phyloP scores from a whole-genome alignment of 2,888 invertebrate species.

The Tupiocoris notatus region DNA sequence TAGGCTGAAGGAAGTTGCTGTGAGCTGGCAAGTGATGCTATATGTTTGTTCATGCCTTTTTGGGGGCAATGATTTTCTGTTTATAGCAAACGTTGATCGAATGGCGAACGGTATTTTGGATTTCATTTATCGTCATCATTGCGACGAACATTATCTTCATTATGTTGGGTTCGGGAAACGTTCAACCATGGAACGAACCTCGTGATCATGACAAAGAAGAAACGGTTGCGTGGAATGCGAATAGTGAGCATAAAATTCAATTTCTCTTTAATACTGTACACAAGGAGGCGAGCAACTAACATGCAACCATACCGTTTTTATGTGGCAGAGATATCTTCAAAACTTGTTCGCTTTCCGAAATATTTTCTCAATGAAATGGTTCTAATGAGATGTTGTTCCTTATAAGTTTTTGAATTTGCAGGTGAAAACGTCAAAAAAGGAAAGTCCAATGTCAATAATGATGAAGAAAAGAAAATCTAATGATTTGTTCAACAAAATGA shows the following conservation, averaged over 20 bases:
- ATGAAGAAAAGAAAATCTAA: conserved; percentile 8
- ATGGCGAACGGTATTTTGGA: conserved; percentile 80
- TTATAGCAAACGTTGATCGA: conserved; percentile 57
- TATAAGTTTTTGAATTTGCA: conserved; percentile 11
- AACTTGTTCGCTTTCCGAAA: not conserved
- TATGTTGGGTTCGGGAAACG: conserved; percentile 70
- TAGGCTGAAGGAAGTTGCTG: no score
- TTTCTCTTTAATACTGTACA: not conserved
- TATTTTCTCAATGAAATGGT: not conserved
- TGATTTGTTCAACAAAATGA: not conserved
- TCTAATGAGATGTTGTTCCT: not conserved
- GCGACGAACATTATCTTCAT: conserved; percentile 69
- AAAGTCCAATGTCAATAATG: conserved; percentile 20
- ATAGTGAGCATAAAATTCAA: conserved; percentile 32
- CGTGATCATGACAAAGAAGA: conserved; percentile 44
- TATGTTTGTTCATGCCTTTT: no score
- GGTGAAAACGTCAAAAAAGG: conserved; percentile 8
- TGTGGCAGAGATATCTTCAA: not conserved
- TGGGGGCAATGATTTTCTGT: no score
- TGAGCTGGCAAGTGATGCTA: no score
- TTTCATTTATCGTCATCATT: conserved; percentile 68
- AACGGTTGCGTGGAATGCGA: conserved; percentile 46
- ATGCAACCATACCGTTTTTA: not conserved
- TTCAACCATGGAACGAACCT: conserved; percentile 68
- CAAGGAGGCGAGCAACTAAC: not conserved